A percentile compares a stretch with the other conserved stretches of the same genome.
These are phyloP conservation scores for Aspidiotus rigidus DNA, from an alignment of 2,888 invertebrate species.

Conservation along the genomic window DNA sequence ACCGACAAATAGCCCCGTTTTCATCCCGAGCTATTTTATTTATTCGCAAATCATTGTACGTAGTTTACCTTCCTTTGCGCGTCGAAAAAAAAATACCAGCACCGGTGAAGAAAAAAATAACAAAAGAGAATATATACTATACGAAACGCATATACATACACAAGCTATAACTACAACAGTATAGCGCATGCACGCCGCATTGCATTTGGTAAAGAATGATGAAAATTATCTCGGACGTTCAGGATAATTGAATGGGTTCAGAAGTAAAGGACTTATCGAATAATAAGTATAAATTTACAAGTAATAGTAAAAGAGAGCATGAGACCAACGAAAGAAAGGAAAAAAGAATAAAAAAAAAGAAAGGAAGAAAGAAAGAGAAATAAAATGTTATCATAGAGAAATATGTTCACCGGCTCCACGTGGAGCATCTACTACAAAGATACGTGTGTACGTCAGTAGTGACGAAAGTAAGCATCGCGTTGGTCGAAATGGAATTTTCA, in stretches of 20 bases:
- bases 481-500: constrained; percentile 19
- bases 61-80: no score
- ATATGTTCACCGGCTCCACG: constrained; percentile 31
- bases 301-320: constrained; percentile 18
- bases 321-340: constrained; percentile 10
- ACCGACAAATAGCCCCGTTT: no score
- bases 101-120: no score
- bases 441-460: constrained; percentile 8
- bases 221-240: constrained; percentile 34
- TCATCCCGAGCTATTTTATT: no score
- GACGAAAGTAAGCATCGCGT: constrained; percentile 29
- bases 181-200: no score
- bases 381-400: constrained; percentile 34
- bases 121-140: no score
- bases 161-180: no score
- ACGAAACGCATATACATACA: no score
- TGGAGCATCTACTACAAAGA: constrained; percentile 16
- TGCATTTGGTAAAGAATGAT: constrained; percentile 17
- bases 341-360: constrained; percentile 13
- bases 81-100: no score
- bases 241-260: constrained; percentile 32
- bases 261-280: constrained; percentile 31
- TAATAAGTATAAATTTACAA: constrained; percentile 34
- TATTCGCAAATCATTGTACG: no score
- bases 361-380: constrained; percentile 20